Evolutionary conservation across 2,797 vertebrate species (phyloP).

Genomic region (Pygocentrus nattereri): DNA sequence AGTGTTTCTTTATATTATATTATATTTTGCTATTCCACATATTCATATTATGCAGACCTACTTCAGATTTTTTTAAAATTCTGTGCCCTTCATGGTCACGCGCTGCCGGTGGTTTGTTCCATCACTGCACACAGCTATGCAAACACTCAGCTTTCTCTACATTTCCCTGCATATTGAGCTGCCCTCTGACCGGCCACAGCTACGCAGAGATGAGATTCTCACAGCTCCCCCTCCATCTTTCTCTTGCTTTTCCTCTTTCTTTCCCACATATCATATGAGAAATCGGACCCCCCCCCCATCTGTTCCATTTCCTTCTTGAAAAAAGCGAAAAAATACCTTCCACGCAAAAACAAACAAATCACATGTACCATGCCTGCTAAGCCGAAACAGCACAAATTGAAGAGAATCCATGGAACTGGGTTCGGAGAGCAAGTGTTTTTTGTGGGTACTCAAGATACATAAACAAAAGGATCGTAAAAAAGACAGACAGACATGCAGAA

Average conservation of each 20-base stretch:
- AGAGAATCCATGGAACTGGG: not conserved
- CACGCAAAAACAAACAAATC: slow-evolving; percentile 48
- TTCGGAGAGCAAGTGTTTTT: not conserved
- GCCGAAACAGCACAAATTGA: not conserved
- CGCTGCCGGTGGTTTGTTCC: not conserved
- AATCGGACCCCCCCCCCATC: slow-evolving; percentile 54
- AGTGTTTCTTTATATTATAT: no score
- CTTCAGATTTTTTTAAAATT: not conserved
- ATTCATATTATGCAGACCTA: not conserved
- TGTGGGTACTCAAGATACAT: not conserved
- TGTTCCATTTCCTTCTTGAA: slow-evolving; percentile 67
- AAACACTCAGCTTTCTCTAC: not conserved
- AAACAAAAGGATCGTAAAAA: slow-evolving; percentile 34
- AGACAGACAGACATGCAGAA: not conserved
- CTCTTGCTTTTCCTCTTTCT: slow-evolving; percentile 22
- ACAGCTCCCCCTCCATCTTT: slow-evolving; percentile 20
- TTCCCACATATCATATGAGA: slow-evolving; percentile 70
- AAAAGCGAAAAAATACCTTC: slow-evolving; percentile 69
- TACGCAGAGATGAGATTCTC: slow-evolving; percentile 37
- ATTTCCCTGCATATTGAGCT: not conserved
- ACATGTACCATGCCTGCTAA: not conserved
- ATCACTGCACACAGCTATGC: not conserved
- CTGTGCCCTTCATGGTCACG: not conserved
- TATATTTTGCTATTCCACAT: no score
- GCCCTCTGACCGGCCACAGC: slow-evolving; percentile 18